Base-by-base conservation (phyloP, 1,140 invertebrate species). In the Delia radicum region DNA sequence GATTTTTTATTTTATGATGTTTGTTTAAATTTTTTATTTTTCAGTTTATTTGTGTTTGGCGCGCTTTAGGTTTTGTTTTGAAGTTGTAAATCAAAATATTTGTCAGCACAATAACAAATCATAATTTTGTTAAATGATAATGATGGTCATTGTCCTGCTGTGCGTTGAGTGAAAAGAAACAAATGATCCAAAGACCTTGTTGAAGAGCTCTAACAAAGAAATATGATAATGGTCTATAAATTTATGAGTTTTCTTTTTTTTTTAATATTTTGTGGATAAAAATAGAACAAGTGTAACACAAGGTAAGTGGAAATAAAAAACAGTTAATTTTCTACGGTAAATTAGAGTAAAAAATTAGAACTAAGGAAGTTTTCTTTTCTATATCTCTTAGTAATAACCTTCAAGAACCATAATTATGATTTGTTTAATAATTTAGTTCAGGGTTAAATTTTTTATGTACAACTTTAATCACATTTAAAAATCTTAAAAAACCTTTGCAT, bases 61-160 rank as follows among this genome's bases (percentile, higher is more conserved):
- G n/a, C n/a, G 10, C 29, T 7, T 65, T 2, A 15, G 62, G 2
- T 24, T 65, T 26, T 65, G 62, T 65, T 24, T 65, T 65, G 62
- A 65, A 65, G 62, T 65, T 65, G 62, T 65, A 65, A 65, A 65
- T 65, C 62, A 65, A 65, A 65, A 29, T 65, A 65, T 65, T 65
- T 65, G 62, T 65, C 62, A 65, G 62, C 62, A 29, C 62, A 24
- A 65, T 63, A 24, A 42, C 37, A 42, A 42, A 42, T 42, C 37
- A 42, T 42, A 42, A 42, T 42, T 42, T 42, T 42, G 37, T 42
- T 42, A 15, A 42, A 42, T 42, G 37, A 42, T 42, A 42, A 42
- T 42, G 37, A 42, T 13, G 37, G 37, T 15, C 37, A 42, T 15
- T 42, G 10, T 42, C 37, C 37, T 42, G 37, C 37, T 42, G 37